A percentile compares a stretch with the other conserved stretches of the same genome.
Evolutionary conservation across 2,888 invertebrate genomes (phyloP).

Genomic region (Macrophya annulata): DNA sequence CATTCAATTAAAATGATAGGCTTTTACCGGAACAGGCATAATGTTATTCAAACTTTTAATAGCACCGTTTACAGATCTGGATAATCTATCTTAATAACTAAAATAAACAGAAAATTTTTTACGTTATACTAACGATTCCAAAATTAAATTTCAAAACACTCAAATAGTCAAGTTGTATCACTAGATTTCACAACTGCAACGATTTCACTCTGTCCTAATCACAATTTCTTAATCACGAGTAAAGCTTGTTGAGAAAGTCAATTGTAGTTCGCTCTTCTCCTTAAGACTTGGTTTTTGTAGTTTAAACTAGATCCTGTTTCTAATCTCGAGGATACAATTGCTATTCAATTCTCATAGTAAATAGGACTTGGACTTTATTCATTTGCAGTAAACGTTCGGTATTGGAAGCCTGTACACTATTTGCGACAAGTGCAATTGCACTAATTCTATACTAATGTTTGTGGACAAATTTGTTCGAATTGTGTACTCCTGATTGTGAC

Average conservation of each 20-base stretch:
- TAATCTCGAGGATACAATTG: background rate
- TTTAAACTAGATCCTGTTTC: background rate
- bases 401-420: background rate
- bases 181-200: background rate
- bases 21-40: background rate
- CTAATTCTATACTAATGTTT: background rate
- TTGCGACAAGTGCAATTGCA: background rate
- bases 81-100: background rate
- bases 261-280: background rate
- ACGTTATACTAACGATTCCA: background rate
- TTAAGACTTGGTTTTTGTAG: background rate
- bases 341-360: background rate
- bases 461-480: background rate
- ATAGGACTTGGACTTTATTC: background rate
- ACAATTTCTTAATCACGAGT: background rate
- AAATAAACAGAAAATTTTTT: background rate
- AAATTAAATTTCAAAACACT: background rate
- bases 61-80: background rate
- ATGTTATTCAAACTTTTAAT: background rate
- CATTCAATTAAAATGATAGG: constrained; percentile 28
- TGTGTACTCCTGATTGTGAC: background rate
- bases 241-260: background rate
- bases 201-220: background rate
- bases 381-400: background rate
- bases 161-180: background rate